Base-by-base conservation (phyloP, 2,888 invertebrate genomes). In the Zeuzera pyrina region DNA sequence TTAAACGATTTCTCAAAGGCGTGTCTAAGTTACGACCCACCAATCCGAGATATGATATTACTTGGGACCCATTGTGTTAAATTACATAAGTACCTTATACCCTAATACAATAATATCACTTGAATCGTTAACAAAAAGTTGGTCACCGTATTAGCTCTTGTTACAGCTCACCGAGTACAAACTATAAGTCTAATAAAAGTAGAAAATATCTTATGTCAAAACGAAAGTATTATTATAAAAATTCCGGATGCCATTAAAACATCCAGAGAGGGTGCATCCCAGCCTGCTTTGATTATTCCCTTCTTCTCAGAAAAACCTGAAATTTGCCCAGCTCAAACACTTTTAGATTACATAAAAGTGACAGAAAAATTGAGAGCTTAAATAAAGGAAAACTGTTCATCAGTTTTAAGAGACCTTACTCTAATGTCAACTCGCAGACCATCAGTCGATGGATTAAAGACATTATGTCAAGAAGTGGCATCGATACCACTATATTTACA, bases 1-100 rank as follows among this genome's bases (percentile, higher is more conserved):
- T 39, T 2, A 39, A 40, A 7, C 24, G 44, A 0, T 44, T 44
- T 26, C 22, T 49, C 8, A 47, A 45, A 15, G 42, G 45, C 0
- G 36, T 37, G 6, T 47, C 30, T 27, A 33, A 30, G 1, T 12
- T 43, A 12, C n/a, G 36, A 31, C 12, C 43, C 41, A 6, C 30
- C 35, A 12, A 10, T 11, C 43, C 45, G 0, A 45, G 40, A 34
- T 47, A 45, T 23, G 24, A 34, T 12, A 4, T 7, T 1, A 47
- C 42, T 3, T 43, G 42, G 43, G 33, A 41, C 15, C 34, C 39
- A 10, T 14, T 7, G 38, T 38, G 7, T 16, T 38, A 12, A 25
- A 35, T 10, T 29, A 26, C 22, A 12, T 39, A 24, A 29, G 26
- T 10, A 33, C 29, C 8, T 19, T 6, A 5, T 6, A 8, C 8